Evolutionary conservation across 2,113 vertebrate genomes (phyloP), one percentile per base, ranked within the genome.

Genomic region (Actenoides hombroni): DNA sequence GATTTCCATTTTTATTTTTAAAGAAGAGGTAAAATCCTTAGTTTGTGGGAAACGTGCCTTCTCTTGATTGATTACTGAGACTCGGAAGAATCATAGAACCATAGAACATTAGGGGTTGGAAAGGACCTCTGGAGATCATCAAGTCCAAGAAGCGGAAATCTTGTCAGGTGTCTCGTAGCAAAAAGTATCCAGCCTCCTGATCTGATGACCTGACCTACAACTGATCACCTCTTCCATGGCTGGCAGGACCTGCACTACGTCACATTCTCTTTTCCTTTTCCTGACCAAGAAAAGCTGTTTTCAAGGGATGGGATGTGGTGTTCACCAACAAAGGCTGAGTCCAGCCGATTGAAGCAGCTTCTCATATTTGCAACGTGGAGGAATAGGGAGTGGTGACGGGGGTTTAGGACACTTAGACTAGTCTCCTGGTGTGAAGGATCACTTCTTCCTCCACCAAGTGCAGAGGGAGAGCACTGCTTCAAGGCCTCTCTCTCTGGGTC

Each of bases 351-450:
- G 20, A 42, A 31, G 88, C 35, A 78, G 35, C 37, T 64, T 6
- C 1, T 12, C 5, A 0, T 26, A 11, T 49, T 24, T 44, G 15
- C 10, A 5, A 5, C 2, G 9, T 16, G n/a, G 14, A 48, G 25
- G 19, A 54, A 31, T 15, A 21, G 0, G 13, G 28, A 73, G 28
- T n/a, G 19, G 20, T 26, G 3, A 54, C 24, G 28, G 78, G 23
- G 26, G 16, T 65, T 46, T 59, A 60, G 69, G 15, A 24, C 24
- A 70, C 15, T 25, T 18, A 18, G 28, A 4, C 13, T 18, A 12
- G 21, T 19, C 31, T 48, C 31, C 17, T 6, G 17, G 9, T 18
- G 21, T 13, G 13, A 26, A 65, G 35, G 71, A 19, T 21, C n/a
- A 40, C 42, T 44, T 24, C 37, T 42, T 54, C 25, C 51, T 28